Evolutionary conservation across 2,888 invertebrate genomes (phyloP).

Genomic region (Orchesella flavescens): DNA sequence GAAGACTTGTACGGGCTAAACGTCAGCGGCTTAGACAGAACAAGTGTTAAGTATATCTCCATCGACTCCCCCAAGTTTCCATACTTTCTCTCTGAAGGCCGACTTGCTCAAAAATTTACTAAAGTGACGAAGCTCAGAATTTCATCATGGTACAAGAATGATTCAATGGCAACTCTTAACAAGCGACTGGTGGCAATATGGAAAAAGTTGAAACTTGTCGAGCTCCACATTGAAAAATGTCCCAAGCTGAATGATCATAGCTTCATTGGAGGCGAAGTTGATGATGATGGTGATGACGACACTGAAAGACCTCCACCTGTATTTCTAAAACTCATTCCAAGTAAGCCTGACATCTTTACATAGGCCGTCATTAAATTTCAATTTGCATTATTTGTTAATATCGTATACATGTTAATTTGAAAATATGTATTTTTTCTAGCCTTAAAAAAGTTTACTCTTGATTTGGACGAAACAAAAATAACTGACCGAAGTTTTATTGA

Average conservation of each 20-base stretch:
- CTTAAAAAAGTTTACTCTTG: conserved; percentile 37
- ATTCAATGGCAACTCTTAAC: background rate
- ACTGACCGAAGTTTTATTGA: conserved; percentile 26
- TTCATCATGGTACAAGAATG: conserved; percentile 18
- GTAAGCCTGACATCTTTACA: conserved; percentile 21
- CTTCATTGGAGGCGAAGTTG: conserved; percentile 20
- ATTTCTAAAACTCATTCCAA: conserved; percentile 19
- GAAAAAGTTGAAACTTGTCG: conserved; percentile 35
- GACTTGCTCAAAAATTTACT: conserved; percentile 25
- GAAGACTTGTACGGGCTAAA: conserved; percentile 47
- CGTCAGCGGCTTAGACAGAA: conserved; percentile 18
- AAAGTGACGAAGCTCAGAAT: conserved; percentile 41
- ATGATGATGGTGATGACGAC: conserved; percentile 3
- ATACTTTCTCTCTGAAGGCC: conserved; percentile 37
- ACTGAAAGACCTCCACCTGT: background rate
- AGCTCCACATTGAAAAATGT: conserved; percentile 31
- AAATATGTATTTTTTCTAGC: conserved; percentile 23
- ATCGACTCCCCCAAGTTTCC: conserved; percentile 33
- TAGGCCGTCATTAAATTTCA: background rate
- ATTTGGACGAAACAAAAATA: conserved; percentile 10
- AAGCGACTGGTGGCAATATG: conserved; percentile 38
- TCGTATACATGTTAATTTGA: background rate
- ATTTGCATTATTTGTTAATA: background rate
- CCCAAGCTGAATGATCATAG: conserved; percentile 32
- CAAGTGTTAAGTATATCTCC: conserved; percentile 18